A percentile compares a stretch with the other conserved stretches of the same genome.
phyloP scores from a whole-genome alignment of 2,797 vertebrate genomes.

The Rhabdophis nuchalis region DNA sequence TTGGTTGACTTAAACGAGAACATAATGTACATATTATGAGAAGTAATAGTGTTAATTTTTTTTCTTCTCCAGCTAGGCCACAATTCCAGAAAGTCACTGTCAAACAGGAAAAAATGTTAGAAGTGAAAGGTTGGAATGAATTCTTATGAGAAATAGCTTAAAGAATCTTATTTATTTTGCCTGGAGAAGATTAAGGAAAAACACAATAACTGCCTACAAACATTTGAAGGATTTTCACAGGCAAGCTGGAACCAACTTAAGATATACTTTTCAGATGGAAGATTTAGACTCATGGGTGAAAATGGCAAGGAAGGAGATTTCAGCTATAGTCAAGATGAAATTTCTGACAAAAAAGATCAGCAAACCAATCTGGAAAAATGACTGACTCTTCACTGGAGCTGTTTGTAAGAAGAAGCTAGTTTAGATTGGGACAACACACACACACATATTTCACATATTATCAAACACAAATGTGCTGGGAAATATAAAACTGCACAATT shows the following conservation, averaged over 20 bases:
- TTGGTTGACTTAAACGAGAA: neutral
- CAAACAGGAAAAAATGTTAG: neutral
- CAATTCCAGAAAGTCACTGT: neutral
- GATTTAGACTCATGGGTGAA: neutral
- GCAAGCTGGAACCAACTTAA: neutral
- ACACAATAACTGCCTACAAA: neutral
- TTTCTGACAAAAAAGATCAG: neutral
- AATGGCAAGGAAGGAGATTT: neutral
- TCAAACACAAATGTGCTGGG: neutral
- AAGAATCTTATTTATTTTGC: neutral
- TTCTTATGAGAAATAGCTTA: neutral
- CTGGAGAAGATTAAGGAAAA: neutral
- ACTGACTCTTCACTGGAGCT: neutral
- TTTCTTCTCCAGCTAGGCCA: neutral
- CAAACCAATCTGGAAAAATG: neutral
- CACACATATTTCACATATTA: neutral
- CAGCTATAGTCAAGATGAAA: neutral
- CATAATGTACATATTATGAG: neutral
- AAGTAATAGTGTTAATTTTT: neutral
- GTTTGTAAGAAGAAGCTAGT: neutral
- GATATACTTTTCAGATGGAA: neutral
- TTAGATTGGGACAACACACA: neutral
- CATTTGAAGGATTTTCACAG: neutral
- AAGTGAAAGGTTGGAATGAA: neutral
- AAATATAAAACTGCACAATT: neutral